phyloP scores from a whole-genome alignment of 2,888 invertebrate genomes.

The Lymantria monacha region DNA sequence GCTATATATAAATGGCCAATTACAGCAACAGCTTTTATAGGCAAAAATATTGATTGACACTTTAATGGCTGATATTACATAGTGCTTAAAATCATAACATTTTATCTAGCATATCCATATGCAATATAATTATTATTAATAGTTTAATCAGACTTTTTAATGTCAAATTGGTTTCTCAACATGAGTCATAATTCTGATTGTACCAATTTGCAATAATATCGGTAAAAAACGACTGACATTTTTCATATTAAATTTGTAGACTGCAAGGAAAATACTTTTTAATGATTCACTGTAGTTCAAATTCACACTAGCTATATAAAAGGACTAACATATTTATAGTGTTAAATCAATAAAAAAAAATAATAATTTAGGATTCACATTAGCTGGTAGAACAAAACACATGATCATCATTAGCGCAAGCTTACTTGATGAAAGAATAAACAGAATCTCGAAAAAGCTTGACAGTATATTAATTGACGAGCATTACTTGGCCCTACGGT shows the following conservation, averaged over 20 bases:
- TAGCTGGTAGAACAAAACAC: neutral
- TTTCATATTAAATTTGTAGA: neutral
- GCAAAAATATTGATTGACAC: neutral
- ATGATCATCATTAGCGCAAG: conserved; percentile 13
- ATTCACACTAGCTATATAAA: neutral
- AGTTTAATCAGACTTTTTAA: neutral
- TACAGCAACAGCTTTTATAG: neutral
- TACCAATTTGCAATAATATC: neutral
- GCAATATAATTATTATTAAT: neutral
- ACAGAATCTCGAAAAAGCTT: conserved; percentile 19
- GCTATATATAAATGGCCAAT: conserved; percentile 7
- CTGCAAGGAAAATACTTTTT: too few species aligned
- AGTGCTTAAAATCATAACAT: too few species aligned
- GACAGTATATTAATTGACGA: conserved; percentile 25
- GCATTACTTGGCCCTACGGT: conserved; percentile 17
- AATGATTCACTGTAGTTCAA: too few species aligned
- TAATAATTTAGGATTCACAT: too few species aligned
- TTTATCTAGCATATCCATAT: neutral
- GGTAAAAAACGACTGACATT: neutral
- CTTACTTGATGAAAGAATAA: conserved; percentile 20
- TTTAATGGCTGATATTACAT: neutral
- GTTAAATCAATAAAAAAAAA: neutral
- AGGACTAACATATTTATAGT: neutral
- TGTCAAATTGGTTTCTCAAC: neutral
- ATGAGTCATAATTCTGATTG: neutral